Evolutionary conservation across 2,888 invertebrate genomes (phyloP), one percentile per base, ranked within the genome.

Genomic region (Protula sp.): DNA sequence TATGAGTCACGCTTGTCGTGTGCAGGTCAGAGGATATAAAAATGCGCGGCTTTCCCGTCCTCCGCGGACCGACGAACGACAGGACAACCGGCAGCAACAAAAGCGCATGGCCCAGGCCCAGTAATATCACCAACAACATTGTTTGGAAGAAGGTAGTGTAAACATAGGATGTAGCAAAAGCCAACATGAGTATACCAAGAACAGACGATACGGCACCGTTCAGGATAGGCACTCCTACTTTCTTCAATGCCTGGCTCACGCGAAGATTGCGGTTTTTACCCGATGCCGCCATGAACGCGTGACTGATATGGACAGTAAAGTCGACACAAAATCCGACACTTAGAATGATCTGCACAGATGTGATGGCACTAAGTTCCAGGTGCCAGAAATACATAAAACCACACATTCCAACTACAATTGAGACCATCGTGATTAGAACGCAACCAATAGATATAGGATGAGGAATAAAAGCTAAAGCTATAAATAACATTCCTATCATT

Each of bases 101-200:
- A 3, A 95, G 84, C 0, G 94, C 94, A 76, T 95, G 94, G 86
- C 94, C 87, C 2, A 93, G 92, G 48, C 94, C 94, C 70, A 94
- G 91, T 82, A 94, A 89, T 71, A 95, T 92, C 0, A 94, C 94
- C 74, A 95, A 85, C 82, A 94, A 93, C 30, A 94, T 92, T 88
- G 94, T 94, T 84, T 95, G 94, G 84, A 95, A 95, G 85, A 95
- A 95, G 0, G 94, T 94, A 29, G 90, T 85, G 81, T 94, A 94
- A 57, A 95, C 93, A 78, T 95, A 95, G 68, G 94, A 94, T 70
- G 92, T 90, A 0, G 94, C 93, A 31, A 94, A 84, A 26, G 93
- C 85, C 2, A 95, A 82, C 0, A 94, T 92, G 1, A 91, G 84
- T 28, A 94, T 89, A 61, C 94, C 94, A 1, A 94, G 83, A 54